Evolutionary conservation across 2,113 vertebrate species (phyloP).

Genomic region (Nannobrachium achirus): DNA sequence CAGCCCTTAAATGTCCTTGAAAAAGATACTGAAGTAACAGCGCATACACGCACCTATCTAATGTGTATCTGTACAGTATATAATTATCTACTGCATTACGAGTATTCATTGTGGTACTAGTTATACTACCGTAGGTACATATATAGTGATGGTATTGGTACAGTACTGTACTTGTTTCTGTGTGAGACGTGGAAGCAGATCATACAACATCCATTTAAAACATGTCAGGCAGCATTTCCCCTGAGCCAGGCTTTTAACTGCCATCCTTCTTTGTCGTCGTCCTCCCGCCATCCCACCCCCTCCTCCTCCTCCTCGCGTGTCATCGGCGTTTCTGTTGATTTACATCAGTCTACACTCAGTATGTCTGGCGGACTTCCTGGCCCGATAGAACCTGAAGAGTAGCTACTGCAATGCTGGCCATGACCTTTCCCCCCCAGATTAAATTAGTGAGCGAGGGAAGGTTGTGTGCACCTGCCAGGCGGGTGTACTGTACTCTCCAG

Average conservation of each 20-base stretch:
- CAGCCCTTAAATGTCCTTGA: no score
- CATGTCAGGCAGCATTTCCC: slow-evolving; percentile 31
- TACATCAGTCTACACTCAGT: slow-evolving; percentile 37
- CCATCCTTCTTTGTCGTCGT: slow-evolving; percentile 21
- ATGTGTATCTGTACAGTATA: no score
- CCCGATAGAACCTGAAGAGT: slow-evolving; percentile 30
- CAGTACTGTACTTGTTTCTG: neutral
- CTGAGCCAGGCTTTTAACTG: slow-evolving; percentile 19
- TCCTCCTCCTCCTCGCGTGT: slow-evolving; percentile 26
- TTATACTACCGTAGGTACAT: no score
- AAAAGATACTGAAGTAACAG: no score
- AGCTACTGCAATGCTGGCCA: slow-evolving; percentile 43
- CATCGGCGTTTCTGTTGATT: slow-evolving; percentile 45
- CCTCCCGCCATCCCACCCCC: no score
- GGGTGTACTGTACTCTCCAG: slow-evolving; percentile 30
- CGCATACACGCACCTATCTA: no score
- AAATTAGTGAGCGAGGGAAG: slow-evolving; percentile 40
- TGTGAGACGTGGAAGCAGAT: slow-evolving; percentile 55
- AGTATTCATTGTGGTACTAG: no score
- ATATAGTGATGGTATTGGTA: no score
- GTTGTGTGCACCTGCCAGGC: slow-evolving; percentile 39
- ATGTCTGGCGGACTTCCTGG: slow-evolving; percentile 34
- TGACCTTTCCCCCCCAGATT: no score
- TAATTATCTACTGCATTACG: no score
- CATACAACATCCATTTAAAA: slow-evolving; percentile 50